A percentile compares a stretch with the other conserved stretches of the same genome.
Evolutionary conservation across 2,888 invertebrate species (phyloP).

Genomic region (Mechanitis mazaeus): DNA sequence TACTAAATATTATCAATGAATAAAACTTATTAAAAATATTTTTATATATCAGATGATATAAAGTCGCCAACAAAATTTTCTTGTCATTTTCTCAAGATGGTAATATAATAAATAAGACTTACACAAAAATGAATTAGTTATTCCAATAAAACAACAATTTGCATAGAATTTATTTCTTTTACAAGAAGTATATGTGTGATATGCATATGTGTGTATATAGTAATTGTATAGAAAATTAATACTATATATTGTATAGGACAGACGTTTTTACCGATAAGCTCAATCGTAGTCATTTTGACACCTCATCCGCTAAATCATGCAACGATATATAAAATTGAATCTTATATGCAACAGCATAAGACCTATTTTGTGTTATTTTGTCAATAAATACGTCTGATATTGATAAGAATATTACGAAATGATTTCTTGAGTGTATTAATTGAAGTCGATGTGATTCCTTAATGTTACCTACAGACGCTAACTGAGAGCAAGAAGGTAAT

Average conservation of each 20-base stretch:
- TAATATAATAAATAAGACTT: no score
- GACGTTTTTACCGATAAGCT: conserved; percentile 13
- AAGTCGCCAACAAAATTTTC: neutral
- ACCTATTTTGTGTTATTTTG: conserved; percentile 6
- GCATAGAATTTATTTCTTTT: no score
- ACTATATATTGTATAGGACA: conserved; percentile 4
- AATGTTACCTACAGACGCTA: no score
- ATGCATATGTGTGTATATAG: no score
- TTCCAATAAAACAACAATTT: no score
- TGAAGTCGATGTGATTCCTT: no score
- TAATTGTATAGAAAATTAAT: no score
- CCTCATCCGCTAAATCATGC: conserved; percentile 13
- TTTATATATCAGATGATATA: no score
- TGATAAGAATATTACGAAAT: conserved; percentile 18
- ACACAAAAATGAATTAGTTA: no score
- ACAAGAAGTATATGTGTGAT: no score
- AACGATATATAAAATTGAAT: conserved; percentile 6
- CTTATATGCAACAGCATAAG: conserved; percentile 1
- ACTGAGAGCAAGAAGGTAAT: conserved; percentile 1
- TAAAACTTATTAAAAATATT: neutral
- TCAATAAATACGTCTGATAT: conserved; percentile 12
- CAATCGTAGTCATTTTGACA: conserved; percentile 17
- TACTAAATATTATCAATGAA: neutral
- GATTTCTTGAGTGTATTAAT: neutral
- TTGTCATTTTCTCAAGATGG: neutral